Evolutionary conservation across 2,797 vertebrate species (phyloP), one percentile per base, ranked within the genome.

Genomic region (Knipowitschia caucasica): DNA sequence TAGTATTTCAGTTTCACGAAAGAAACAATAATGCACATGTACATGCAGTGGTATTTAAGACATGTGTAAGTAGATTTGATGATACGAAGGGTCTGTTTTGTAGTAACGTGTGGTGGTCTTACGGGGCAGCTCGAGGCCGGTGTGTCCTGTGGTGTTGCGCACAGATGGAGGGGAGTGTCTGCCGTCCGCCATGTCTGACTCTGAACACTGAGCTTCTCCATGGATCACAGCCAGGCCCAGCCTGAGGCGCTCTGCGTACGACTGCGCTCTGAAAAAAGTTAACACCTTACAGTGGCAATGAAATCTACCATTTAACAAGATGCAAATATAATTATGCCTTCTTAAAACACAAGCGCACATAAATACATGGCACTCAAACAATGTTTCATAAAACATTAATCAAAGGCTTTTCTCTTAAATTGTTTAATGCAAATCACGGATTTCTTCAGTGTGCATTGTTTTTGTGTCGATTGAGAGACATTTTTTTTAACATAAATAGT

Each of bases 101-200:
- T 39, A 20, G 36, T 20, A 10, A 38, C 18, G 35, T 26, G 15
- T 8, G 23, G 10, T 24, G 39, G 10, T 43, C 96, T 95, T 94
- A 99, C 97, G 80, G 0, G 97, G 96, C 50, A 99, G 81, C 81
- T 97, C 97, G 77, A 99, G 86, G 11, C 95, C 94, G 0, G 94
- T 91, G 69, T 97, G 96, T 59, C 95, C 91, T 0, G 92, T 91
- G 4, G 92, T 88, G 50, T 97, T 99, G 82, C 94, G 95, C 46
- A 98, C 93, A 67, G 89, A 94, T 0, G 97, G 97, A 3, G 97
- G 97, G 17, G 97, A 99, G 71, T 98, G 95, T 1, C 96, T 89
- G 1, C 97, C 96, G 0, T 99, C 96, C 0, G 94, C 96, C 96
- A 99, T 98, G 86, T 99, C 97, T 0, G 94, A 95, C 84, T 99